phyloP scores from a whole-genome alignment of 2,797 vertebrate genomes.

The Squalus acanthias region DNA sequence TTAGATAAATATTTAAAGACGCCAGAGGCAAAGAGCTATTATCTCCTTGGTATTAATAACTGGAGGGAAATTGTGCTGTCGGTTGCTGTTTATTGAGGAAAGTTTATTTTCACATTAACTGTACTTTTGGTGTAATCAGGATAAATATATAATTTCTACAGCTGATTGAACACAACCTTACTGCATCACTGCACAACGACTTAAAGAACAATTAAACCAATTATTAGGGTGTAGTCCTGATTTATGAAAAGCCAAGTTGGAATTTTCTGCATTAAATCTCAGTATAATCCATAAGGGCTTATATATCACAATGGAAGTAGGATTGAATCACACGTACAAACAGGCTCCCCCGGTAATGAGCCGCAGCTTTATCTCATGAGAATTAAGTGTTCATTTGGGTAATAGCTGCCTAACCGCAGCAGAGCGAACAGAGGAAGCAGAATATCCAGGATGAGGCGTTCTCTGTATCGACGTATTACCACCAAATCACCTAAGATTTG shows the following conservation, averaged over 20 bases:
- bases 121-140: neutral
- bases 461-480: neutral
- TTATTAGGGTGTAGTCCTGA: neutral
- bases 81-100: neutral
- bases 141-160: neutral
- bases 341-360: neutral
- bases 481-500: neutral
- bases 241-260: neutral
- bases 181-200: neutral
- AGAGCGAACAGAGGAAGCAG: neutral
- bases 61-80: neutral
- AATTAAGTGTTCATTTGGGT: neutral
- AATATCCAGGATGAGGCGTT: neutral
- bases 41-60: neutral
- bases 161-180: neutral
- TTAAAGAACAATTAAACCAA: neutral
- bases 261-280: neutral
- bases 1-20: constrained; percentile 1
- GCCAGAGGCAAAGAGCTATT: neutral
- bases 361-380: neutral
- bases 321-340: neutral
- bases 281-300: neutral
- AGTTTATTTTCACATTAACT: neutral
- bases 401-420: neutral
- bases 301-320: neutral